phyloP scores from a whole-genome alignment of 2,113 vertebrate species.

The Carettochelys insculpta region DNA sequence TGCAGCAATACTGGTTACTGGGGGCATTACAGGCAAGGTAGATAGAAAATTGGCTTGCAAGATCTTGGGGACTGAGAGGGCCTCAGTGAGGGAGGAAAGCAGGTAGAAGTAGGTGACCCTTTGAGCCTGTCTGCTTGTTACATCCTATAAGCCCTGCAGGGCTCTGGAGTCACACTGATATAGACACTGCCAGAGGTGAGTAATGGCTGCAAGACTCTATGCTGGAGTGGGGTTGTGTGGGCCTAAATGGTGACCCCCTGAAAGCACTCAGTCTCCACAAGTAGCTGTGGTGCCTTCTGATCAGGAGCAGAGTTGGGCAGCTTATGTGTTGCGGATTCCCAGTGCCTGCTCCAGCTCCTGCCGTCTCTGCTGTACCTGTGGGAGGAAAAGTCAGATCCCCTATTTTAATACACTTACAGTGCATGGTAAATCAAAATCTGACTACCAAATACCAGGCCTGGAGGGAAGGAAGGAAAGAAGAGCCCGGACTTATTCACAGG shows the following conservation, averaged over 20 bases:
- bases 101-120: slow-evolving; percentile 71
- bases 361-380: slow-evolving; percentile 94
- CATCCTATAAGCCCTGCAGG: background rate
- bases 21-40: slow-evolving; percentile 19
- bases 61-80: slow-evolving; percentile 58
- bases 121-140: slow-evolving; percentile 59
- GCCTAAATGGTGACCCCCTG: slow-evolving; percentile 47
- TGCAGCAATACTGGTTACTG: background rate
- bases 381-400: background rate
- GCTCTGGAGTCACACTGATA: slow-evolving; percentile 30
- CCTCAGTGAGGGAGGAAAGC: slow-evolving; percentile 59
- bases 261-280: slow-evolving; percentile 59
- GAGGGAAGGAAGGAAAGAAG: background rate
- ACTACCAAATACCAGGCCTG: background rate
- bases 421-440: background rate
- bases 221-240: slow-evolving; percentile 49
- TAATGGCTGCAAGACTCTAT: background rate
- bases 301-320: background rate
- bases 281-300: slow-evolving; percentile 38
- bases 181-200: slow-evolving; percentile 42
- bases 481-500: background rate
- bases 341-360: slow-evolving; percentile 98
- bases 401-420: rapidly evolving
- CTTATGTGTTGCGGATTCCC: slow-evolving; percentile 96
- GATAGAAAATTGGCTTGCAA: background rate